These are phyloP conservation scores for Poecile atricapillus DNA, from an alignment of 2,113 vertebrate genomes.

Conservation along the genomic window DNA sequence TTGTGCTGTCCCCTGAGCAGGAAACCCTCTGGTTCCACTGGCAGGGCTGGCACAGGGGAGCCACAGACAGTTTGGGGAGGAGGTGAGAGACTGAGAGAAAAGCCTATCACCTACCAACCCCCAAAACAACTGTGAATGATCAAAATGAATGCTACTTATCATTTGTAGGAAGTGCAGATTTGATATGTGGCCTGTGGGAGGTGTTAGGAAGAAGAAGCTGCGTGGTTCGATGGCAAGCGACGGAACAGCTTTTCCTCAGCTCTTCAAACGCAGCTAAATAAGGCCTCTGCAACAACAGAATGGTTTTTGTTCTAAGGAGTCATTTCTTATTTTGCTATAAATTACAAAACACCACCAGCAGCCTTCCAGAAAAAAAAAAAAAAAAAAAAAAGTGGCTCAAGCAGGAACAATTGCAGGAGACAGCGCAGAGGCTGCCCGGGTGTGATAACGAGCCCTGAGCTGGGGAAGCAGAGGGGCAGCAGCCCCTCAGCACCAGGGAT, in stretches of 20 bases:
- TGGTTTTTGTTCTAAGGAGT: neutral
- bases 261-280: neutral
- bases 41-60: neutral
- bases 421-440: neutral
- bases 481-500: neutral
- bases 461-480: neutral
- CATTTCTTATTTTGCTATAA: neutral
- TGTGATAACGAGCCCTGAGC: neutral
- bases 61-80: neutral
- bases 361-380: neutral
- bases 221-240: accelerated
- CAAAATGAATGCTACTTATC: neutral
- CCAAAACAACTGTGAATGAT: neutral
- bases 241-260: neutral
- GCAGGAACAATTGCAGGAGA: conserved; percentile 57
- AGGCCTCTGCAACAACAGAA: neutral
- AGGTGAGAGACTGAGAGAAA: neutral
- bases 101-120: neutral
- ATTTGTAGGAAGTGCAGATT: neutral
- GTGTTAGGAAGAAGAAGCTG: neutral
- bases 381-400: neutral
- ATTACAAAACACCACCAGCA: neutral
- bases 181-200: neutral
- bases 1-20: neutral
- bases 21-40: neutral